Conservation (phyloP, 1,140 invertebrate species). For the Helicoverpa zea region DNA sequence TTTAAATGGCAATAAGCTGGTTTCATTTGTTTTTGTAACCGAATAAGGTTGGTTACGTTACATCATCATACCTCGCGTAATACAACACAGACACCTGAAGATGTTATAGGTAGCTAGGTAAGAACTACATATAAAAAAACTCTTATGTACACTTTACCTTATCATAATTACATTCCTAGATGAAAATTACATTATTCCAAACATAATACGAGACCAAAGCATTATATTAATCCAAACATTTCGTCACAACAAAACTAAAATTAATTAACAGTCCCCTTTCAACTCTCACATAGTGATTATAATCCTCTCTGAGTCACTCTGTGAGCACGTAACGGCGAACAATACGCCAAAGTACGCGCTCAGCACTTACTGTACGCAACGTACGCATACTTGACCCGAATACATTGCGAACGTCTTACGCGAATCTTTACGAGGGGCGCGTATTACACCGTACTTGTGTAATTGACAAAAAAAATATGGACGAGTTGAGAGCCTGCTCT, state of each 20-base stretch:
- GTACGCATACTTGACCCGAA: slow-evolving; percentile 32
- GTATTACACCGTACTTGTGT: background rate
- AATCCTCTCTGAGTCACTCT: slow-evolving; percentile 4
- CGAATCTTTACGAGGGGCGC: background rate
- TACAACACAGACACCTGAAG: too few relatives aligned
- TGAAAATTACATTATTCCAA: background rate
- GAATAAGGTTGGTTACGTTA: background rate
- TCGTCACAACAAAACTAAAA: background rate
- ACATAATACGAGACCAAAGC: background rate
- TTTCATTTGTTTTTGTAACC: background rate
- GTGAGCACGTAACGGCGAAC: slow-evolving; percentile 12
- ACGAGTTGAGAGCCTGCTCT: too few relatives aligned
- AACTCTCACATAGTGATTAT: background rate
- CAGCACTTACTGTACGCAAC: slow-evolving; percentile 6
- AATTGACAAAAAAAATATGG: background rate
- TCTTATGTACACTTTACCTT: too few relatives aligned
- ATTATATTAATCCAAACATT: background rate
- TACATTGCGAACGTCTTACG: slow-evolving; percentile 32
- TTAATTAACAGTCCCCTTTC: slow-evolving; percentile 25
- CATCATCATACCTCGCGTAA: too few relatives aligned
- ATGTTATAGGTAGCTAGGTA: too few relatives aligned
- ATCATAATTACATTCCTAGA: too few relatives aligned
- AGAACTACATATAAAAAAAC: too few relatives aligned
- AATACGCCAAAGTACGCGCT: slow-evolving; percentile 23
- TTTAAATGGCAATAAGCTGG: background rate